Evolutionary conservation across 2,113 vertebrate genomes (phyloP).

Genomic region (Brienomyrus brachyistius): DNA sequence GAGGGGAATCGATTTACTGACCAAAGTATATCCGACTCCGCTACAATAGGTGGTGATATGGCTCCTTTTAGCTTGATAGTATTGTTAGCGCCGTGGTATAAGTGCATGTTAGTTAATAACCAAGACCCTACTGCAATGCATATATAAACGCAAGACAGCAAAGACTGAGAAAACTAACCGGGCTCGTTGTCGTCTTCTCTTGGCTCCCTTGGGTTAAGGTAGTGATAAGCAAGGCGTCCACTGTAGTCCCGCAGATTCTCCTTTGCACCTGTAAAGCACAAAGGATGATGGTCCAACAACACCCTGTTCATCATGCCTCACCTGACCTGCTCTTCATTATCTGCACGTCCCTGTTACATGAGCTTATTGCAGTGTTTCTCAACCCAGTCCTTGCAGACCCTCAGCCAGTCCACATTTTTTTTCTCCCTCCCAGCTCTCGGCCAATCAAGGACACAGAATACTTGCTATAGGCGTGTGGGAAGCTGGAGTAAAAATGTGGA

Average conservation of each 20-base stretch:
- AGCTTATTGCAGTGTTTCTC: background rate
- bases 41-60: too few relatives aligned
- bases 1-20: too few relatives aligned
- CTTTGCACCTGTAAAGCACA: conserved; percentile 56
- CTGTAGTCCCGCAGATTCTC: conserved; percentile 68
- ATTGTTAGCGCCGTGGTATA: background rate
- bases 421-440: background rate
- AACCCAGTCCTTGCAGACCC: background rate
- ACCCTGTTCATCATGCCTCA: background rate
- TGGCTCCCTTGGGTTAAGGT: conserved; percentile 49
- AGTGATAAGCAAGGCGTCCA: conserved; percentile 59
- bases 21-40: too few relatives aligned
- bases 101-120: background rate
- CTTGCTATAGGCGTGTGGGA: background rate
- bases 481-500: background rate
- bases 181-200: conserved; percentile 42
- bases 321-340: background rate
- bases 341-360: background rate
- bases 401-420: background rate
- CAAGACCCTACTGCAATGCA: background rate
- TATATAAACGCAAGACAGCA: background rate
- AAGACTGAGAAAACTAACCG: conserved; percentile 48
- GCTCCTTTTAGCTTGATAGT: too few relatives aligned
- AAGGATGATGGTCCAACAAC: background rate
- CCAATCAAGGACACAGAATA: background rate